Conservation (phyloP, 2,888 invertebrate genomes). For the Cenopis cana region DNA sequence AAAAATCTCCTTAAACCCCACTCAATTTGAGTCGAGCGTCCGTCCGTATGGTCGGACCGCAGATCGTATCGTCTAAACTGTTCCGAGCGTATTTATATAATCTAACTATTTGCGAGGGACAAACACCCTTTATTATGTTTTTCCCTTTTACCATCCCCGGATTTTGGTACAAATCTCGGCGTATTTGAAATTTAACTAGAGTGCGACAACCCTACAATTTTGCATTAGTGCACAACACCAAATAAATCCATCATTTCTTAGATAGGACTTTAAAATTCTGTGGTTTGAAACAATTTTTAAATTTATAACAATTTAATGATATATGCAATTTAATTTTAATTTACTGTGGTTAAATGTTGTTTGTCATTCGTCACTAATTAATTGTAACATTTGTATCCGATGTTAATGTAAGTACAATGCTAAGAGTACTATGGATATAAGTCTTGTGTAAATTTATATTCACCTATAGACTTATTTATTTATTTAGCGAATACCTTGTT, state of each 20-base stretch:
- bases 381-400: too few relatives aligned
- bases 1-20: constrained; percentile 75
- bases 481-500: too few relatives aligned
- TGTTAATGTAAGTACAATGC: too few relatives aligned
- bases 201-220: constrained; percentile 9
- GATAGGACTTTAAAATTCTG: not conserved
- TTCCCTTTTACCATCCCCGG: constrained; percentile 55
- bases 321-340: not conserved
- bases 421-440: too few relatives aligned
- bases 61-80: constrained; percentile 78
- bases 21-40: constrained; percentile 69
- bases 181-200: constrained; percentile 37
- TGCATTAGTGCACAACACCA: not conserved
- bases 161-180: constrained; percentile 48
- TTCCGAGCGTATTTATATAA: constrained; percentile 83
- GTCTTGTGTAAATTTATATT: too few relatives aligned
- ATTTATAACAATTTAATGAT: not conserved
- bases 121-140: constrained; percentile 73
- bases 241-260: not conserved
- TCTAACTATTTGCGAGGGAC: constrained; percentile 83
- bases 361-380: too few relatives aligned
- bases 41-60: constrained; percentile 60
- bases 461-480: too few relatives aligned
- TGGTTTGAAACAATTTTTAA: not conserved
- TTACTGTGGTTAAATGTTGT: not conserved